phyloP scores from a whole-genome alignment of 2,797 vertebrate genomes.

The Alca torda region DNA sequence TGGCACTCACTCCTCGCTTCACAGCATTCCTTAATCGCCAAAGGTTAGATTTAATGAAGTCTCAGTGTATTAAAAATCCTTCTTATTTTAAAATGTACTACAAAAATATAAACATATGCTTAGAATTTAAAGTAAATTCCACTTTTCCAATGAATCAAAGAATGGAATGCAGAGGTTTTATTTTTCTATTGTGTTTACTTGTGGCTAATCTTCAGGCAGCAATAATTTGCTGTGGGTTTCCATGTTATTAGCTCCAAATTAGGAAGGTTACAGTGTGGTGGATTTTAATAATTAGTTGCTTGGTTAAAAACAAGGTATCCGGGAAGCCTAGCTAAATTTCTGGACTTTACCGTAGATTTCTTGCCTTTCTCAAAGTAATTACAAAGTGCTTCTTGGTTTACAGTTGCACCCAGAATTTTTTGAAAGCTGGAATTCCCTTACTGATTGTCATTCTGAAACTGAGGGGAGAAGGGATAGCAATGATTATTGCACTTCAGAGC shows the following conservation, averaged over 20 bases:
- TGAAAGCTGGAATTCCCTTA: not conserved
- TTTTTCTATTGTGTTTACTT: not conserved
- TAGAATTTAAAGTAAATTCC: not conserved
- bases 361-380: constrained; percentile 40
- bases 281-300: not conserved
- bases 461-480: not conserved
- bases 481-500: not conserved
- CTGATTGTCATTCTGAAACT: not conserved
- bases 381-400: constrained; percentile 46
- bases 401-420: not conserved
- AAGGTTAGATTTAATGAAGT: not conserved
- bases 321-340: constrained; percentile 22
- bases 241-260: not conserved
- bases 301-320: constrained; percentile 1
- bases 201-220: not conserved
- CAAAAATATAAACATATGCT: not conserved
- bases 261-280: not conserved
- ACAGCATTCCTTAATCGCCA: not conserved
- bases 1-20: not conserved
- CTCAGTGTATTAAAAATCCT: not conserved
- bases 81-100: not conserved
- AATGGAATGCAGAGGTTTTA: not conserved
- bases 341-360: constrained; percentile 33
- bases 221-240: not conserved
- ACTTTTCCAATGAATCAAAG: not conserved